Base-by-base conservation (phyloP, 2,888 invertebrate genomes). In the Phyllotreta cruciferae region DNA sequence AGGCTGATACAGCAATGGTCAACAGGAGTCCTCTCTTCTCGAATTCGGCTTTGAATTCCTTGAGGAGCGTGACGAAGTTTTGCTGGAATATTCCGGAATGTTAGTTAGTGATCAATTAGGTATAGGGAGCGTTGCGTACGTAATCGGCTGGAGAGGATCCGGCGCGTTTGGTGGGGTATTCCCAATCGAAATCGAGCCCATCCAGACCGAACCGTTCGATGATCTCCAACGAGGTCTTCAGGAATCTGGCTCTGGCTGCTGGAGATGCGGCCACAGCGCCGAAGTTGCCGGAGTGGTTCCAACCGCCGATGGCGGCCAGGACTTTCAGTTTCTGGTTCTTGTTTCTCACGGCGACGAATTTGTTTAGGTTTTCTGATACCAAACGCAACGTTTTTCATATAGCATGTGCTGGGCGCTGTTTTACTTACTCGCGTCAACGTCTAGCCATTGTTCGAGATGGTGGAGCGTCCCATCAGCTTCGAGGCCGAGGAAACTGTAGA, bases 121-220 rank as follows among this genome's bases (percentile, higher is more conserved):
- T 6, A n/a, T 3, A 7, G n/a, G 6, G 35, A 3, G 35, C 6
- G n/a, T 1, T 38, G 62, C 64, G 60, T 69, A 76, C 78, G 56
- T 74, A 74, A 63, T 80, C 80, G 3, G 52, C 66, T 3, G 69
- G 9, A 8, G 68, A 81, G 24, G 24, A 24, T 24, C 85, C 80
- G 63, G 87, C 87, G 37, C 87, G 79, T 49, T 85, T 83, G 52
- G 82, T 84, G 0, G 90, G 90, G 70, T 89, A 90, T 72, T 90
- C 89, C 90, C 91, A 91, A 75, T 91, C 90, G 0, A 91, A 52
- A 72, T 91, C 90, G 0, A 91, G 80, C 1, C 91, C 91, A 72
- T 91, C 88, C 66, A 91, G 91, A 0, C 82, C 82, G 71, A 89
- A 81, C 2, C 81, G 80, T 41, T 79, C 73, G 0, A 90, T 70